phyloP scores from a whole-genome alignment of 2,113 vertebrate species.

The Chitala chitala region DNA sequence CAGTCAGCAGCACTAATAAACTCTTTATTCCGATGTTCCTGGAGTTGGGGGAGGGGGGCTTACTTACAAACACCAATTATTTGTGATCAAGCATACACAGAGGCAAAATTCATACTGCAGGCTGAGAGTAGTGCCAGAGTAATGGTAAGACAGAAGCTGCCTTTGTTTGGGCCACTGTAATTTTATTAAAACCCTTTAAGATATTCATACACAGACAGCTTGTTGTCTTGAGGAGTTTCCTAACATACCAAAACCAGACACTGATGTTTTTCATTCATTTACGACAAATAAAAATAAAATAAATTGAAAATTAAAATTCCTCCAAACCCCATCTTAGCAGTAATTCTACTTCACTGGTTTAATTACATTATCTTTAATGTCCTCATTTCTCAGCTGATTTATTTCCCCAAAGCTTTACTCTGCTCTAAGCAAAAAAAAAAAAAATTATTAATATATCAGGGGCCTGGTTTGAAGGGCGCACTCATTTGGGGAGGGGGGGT shows the following conservation, averaged over 20 bases:
- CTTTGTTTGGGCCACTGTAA: background rate
- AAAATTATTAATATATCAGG: conserved; percentile 16
- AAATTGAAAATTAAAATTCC: background rate
- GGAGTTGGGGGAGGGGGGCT: background rate
- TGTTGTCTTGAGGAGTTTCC: background rate
- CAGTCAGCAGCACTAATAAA: background rate
- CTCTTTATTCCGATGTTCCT: background rate
- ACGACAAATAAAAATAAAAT: conserved; percentile 3
- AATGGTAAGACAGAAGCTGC: too few species aligned
- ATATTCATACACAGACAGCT: background rate
- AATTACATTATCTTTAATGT: conserved; percentile 24
- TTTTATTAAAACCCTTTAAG: background rate
- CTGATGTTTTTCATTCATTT: conserved; percentile 9
- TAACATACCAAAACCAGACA: background rate
- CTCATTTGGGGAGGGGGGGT: background rate
- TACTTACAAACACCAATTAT: background rate
- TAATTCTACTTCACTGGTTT: conserved; percentile 9
- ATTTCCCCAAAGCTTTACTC: conserved; percentile 11
- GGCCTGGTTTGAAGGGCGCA: background rate
- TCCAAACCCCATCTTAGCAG: conserved; percentile 3
- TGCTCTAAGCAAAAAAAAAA: conserved; percentile 20
- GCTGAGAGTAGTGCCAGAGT: background rate
- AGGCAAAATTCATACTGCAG: background rate
- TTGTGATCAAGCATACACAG: background rate
- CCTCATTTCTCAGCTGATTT: conserved; percentile 20